A percentile compares a stretch with the other conserved stretches of the same genome.
phyloP scores from a whole-genome alignment of 1,140 invertebrate genomes.

The Drosophila ercepeae region DNA sequence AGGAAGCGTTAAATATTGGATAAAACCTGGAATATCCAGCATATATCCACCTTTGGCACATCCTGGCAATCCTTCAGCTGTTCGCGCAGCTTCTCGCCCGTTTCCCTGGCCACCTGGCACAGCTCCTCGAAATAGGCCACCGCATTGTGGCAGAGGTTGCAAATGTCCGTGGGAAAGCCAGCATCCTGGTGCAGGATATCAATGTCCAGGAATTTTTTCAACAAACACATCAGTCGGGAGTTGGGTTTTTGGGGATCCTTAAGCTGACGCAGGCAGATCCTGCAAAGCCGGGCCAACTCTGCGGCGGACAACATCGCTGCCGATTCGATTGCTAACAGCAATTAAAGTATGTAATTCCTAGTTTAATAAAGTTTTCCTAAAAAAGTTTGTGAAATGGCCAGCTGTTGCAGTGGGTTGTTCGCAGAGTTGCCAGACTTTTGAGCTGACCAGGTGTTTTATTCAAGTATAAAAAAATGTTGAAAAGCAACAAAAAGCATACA shows the following conservation, averaged over 20 bases:
- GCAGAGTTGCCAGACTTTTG: conserved; percentile 1
- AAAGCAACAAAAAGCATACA: neutral
- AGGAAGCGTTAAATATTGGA: conserved; percentile 17
- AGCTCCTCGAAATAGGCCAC: conserved; percentile 65
- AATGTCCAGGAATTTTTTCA: conserved; percentile 60
- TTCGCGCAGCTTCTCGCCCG: conserved; percentile 37
- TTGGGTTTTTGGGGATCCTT: conserved; percentile 36
- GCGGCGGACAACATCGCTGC: conserved; percentile 53
- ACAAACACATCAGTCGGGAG: conserved; percentile 37
- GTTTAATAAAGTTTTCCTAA: neutral
- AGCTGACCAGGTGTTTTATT: no score
- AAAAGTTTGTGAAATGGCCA: neutral
- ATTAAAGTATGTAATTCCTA: neutral
- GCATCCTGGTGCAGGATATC: conserved; percentile 57
- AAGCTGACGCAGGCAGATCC: conserved; percentile 68
- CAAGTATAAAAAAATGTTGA: no score
- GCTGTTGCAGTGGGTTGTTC: neutral
- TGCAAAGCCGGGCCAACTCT: conserved; percentile 68
- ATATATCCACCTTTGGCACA: conserved; percentile 12
- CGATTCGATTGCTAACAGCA: conserved; percentile 14
- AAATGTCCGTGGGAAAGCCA: conserved; percentile 59
- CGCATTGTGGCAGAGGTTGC: conserved; percentile 66
- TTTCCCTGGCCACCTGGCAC: conserved; percentile 54
- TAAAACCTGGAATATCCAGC: neutral
- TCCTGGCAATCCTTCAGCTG: neutral